Percentiles rank a stretch among this genome's conserved stretches.
phyloP scores from a whole-genome alignment of 2,113 vertebrate species.

The Columbina picui region DNA sequence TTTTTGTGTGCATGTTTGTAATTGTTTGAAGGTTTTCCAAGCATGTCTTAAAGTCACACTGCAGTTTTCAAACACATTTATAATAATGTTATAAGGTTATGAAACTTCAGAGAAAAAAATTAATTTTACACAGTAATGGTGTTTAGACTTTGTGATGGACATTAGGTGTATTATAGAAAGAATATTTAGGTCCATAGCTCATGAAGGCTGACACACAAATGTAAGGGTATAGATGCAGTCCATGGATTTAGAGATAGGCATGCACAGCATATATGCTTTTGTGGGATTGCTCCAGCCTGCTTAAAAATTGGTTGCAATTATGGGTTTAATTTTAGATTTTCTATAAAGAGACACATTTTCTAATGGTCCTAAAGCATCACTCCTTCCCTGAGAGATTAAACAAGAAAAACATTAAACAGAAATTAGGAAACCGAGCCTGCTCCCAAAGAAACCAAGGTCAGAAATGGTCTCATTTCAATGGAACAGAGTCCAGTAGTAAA shows the following conservation, averaged over 20 bases:
- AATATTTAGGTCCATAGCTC: background rate
- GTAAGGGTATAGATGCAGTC: background rate
- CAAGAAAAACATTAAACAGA: slow-evolving; percentile 18
- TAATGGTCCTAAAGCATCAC: background rate
- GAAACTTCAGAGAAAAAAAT: background rate
- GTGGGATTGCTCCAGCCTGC: background rate
- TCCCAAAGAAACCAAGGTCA: slow-evolving; percentile 20
- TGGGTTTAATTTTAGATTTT: background rate
- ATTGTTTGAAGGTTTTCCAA: slow-evolving; percentile 63
- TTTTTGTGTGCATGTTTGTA: slow-evolving; percentile 38
- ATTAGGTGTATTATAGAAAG: background rate
- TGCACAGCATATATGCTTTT: background rate
- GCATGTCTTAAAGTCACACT: slow-evolving; percentile 17
- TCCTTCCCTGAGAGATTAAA: background rate
- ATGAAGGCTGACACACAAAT: background rate
- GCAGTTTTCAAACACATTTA: background rate
- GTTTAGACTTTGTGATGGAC: background rate
- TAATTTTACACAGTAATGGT: background rate
- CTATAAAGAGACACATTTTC: background rate
- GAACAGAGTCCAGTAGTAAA: background rate
- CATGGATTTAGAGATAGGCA: background rate
- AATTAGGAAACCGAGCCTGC: background rate
- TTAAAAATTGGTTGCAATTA: background rate
- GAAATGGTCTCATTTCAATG: background rate
- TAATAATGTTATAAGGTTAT: background rate